Percentiles rank a stretch among this genome's conserved stretches.
Conservation (phyloP, 2,888 invertebrate species). For the Onchidella celtica region DNA sequence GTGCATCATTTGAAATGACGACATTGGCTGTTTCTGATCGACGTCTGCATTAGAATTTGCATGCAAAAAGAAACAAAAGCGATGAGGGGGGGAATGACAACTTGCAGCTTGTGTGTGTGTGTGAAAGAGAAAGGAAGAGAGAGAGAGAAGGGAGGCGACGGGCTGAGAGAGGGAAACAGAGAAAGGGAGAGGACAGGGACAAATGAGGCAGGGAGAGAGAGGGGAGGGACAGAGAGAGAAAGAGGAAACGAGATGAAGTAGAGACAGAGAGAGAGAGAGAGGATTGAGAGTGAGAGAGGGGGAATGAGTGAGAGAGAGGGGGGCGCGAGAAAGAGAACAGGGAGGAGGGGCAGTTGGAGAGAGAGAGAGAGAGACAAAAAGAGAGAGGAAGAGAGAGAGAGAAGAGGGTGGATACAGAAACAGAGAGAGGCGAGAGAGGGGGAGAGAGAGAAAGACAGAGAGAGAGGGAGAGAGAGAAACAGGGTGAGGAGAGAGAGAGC, state of each 20-base stretch:
- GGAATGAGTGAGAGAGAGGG: not conserved
- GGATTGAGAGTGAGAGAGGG: not conserved
- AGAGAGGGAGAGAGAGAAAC: not conserved
- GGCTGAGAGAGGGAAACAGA: not conserved
- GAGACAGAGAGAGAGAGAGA: not conserved
- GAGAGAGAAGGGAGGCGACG: slow-evolving; percentile 4
- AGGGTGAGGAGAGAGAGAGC: not conserved
- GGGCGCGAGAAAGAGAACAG: slow-evolving; percentile 21
- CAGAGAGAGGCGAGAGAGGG: not conserved
- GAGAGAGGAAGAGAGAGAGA: slow-evolving; percentile 25
- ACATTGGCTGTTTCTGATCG: too few species aligned
- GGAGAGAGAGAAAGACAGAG: slow-evolving; percentile 16
- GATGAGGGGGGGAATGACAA: too few species aligned
- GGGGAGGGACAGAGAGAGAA: not conserved
- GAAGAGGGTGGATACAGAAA: not conserved
- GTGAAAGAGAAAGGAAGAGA: not conserved
- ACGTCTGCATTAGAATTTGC: too few species aligned
- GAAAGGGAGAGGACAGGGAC: not conserved
- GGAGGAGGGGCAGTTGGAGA: slow-evolving; percentile 24
- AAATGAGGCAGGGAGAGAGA: not conserved
- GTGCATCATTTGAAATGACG: too few species aligned
- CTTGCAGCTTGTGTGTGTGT: too few species aligned
- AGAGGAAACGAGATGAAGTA: slow-evolving; percentile 2
- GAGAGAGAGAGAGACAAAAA: not conserved
- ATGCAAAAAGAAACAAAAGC: too few species aligned